Evolutionary conservation across 2,888 invertebrate species (phyloP).

Genomic region (Aphrophora alni): DNA sequence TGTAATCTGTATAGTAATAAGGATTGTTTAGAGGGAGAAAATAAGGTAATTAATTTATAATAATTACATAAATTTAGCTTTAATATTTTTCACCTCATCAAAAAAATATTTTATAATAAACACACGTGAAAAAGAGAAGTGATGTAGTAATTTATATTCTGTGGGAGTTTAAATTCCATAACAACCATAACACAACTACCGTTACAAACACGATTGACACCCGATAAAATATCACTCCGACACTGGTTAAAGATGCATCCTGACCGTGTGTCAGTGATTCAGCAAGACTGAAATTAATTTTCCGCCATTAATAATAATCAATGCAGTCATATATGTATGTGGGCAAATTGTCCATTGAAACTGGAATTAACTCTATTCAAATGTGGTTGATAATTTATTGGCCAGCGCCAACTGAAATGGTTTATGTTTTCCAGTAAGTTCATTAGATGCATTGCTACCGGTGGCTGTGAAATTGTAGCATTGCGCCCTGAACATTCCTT

Average conservation of each 20-base stretch:
- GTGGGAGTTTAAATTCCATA: too few species aligned
- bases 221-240: too few species aligned
- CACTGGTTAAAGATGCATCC: not conserved
- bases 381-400: not conserved
- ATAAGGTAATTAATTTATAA: too few species aligned
- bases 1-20: too few species aligned
- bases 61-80: too few species aligned
- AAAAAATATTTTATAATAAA: too few species aligned
- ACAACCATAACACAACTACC: too few species aligned
- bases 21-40: too few species aligned
- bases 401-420: not conserved
- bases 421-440: not conserved
- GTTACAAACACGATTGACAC: too few species aligned
- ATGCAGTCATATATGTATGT: not conserved
- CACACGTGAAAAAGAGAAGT: too few species aligned
- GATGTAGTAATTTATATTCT: too few species aligned
- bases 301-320: slow-evolving; percentile 9
- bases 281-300: slow-evolving; percentile 6
- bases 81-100: too few species aligned
- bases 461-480: not conserved
- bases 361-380: slow-evolving; percentile 6
- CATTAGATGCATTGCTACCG: not conserved
- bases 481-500: not conserved
- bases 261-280: not conserved
- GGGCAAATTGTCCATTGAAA: slow-evolving; percentile 6